These are phyloP conservation scores for Chloropsis cyanopogon DNA, from an alignment of 2,113 vertebrate species.

Conservation along the genomic window DNA sequence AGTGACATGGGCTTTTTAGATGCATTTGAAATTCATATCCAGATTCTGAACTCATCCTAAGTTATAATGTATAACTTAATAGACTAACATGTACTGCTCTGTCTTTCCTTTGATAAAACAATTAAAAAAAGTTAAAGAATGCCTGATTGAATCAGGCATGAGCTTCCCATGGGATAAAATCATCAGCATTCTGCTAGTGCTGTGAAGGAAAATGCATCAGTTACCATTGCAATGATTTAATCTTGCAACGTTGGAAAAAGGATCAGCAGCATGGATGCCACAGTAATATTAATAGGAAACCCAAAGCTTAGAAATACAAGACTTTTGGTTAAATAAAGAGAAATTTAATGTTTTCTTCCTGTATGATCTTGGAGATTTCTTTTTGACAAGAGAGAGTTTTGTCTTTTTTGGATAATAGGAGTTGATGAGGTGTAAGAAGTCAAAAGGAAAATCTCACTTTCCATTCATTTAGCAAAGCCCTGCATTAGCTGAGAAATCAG, in stretches of 20 bases:
- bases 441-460: not conserved
- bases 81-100: conserved; percentile 2
- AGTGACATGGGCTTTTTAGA: not conserved
- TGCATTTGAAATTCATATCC: conserved; percentile 9
- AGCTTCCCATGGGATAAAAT: conserved; percentile 57
- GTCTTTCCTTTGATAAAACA: conserved; percentile 33
- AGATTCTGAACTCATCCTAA: not conserved
- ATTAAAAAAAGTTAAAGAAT: conserved; percentile 32
- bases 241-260: not conserved
- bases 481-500: conserved; percentile 26
- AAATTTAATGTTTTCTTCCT: not conserved
- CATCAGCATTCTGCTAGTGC: conserved; percentile 47
- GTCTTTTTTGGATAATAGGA: not conserved
- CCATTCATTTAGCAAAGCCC: not conserved
- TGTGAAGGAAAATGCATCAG: conserved; percentile 58
- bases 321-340: not conserved
- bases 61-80: not conserved
- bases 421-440: not conserved
- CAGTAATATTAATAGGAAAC: not conserved
- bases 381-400: not conserved
- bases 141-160: conserved; percentile 47
- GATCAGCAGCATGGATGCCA: not conserved
- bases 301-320: not conserved
- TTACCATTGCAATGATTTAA: conserved; percentile 27
- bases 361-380: not conserved